Evolutionary conservation across 1,140 invertebrate species (phyloP), one percentile per base, ranked within the genome.

Genomic region (Plectus sambesii): DNA sequence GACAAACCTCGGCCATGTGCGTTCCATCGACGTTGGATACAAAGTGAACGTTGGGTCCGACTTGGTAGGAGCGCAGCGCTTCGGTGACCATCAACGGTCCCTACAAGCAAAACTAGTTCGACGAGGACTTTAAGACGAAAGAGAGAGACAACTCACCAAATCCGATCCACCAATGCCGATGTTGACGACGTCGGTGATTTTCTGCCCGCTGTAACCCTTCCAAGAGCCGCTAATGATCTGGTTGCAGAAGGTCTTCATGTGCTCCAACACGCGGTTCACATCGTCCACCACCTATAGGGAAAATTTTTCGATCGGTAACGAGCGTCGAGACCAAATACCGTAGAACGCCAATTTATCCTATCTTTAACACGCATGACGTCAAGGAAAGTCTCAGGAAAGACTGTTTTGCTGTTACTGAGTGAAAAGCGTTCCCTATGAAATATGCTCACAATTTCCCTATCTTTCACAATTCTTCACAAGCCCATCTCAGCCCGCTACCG

Each of bases 91-190:
- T 99, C 19, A 94, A 74, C 1, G 93, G 93, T 23, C 93, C 93
- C 81, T 83, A 58, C 49, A 63, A 61, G 59, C 53, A 55, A 33
- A 42, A 43, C 8, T 19, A 17, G 23, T 15, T 38, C 29, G 9
- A 22, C 43, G 1, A 57, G 25, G 51, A 25, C 49, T 26, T n/a
- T n/a, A n/a, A n/a, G n/a, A n/a, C n/a, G n/a, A n/a, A 42, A 44
- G 8, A 49, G 22, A 42, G 24, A 47, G 25, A 23, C 8, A 19
- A 60, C 64, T 71, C 73, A 83, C 82, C 63, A 99, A 75, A 78
- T 99, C 94, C 3, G 93, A 98, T 23, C 94, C 94, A 43, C 94
- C 94, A 66, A 99, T 99, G 42, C 94, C 94, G 76, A 99, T 98
- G 71, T 99, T 99, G 23, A 99, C 84, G 40, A 99, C 85, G 77